Conservation (phyloP, 2,888 invertebrate genomes). For the Acrobasis consociella region DNA sequence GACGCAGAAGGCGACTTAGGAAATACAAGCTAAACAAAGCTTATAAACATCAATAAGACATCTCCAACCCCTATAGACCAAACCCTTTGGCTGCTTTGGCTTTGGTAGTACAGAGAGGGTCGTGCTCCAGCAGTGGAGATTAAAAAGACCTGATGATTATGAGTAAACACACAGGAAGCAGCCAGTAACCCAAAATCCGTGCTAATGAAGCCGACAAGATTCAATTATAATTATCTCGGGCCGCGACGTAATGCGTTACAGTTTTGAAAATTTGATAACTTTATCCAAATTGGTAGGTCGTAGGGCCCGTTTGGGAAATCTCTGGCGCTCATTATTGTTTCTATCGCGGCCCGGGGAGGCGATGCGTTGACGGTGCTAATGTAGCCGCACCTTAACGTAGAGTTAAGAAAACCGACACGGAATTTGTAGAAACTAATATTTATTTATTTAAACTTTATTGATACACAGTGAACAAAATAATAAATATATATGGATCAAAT, state of each 20-base stretch:
- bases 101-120: too few relatives aligned
- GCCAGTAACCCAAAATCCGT: constrained; percentile 4
- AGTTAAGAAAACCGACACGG: constrained; percentile 35
- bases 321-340: constrained; percentile 70
- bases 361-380: constrained; percentile 71
- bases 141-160: too few relatives aligned
- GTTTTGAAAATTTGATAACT: constrained; percentile 83
- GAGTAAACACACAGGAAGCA: constrained; percentile 1
- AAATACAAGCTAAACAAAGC: too few relatives aligned
- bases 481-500: too few relatives aligned
- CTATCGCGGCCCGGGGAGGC: constrained; percentile 60
- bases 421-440: too few relatives aligned
- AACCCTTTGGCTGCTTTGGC: too few relatives aligned
- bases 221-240: constrained; percentile 73
- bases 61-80: too few relatives aligned
- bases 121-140: too few relatives aligned
- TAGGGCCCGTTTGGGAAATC: constrained; percentile 79
- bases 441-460: too few relatives aligned
- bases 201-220: constrained; percentile 30
- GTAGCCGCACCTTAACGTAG: constrained; percentile 61
- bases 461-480: too few relatives aligned
- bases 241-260: constrained; percentile 68
- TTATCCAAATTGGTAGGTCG: constrained; percentile 77
- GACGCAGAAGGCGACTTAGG: too few relatives aligned
- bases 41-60: too few relatives aligned